Conservation (phyloP, 2,113 vertebrate species). For the Laterallus jamaicensis region DNA sequence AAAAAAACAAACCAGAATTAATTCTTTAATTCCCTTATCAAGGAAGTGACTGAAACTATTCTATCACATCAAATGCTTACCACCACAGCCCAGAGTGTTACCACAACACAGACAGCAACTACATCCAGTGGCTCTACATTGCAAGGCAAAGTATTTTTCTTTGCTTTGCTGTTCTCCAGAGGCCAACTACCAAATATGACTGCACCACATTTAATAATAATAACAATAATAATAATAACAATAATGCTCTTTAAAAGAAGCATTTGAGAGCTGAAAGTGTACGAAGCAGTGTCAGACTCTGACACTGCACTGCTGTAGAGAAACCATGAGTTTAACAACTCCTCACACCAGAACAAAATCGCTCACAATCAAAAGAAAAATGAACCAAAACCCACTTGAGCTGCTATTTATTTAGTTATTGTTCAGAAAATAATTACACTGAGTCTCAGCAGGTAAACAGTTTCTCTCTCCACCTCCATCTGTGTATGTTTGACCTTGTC, state of each 20-base stretch:
- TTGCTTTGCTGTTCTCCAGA: background rate
- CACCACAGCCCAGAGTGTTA: background rate
- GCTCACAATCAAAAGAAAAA: slow-evolving; percentile 66
- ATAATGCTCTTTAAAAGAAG: background rate
- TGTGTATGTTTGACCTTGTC: background rate
- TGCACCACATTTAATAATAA: background rate
- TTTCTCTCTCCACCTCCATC: background rate
- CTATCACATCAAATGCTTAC: background rate
- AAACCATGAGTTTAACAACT: slow-evolving; percentile 66
- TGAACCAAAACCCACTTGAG: background rate
- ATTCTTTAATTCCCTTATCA: background rate
- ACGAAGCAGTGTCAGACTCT: background rate
- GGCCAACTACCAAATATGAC: background rate
- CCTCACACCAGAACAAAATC: slow-evolving; percentile 73
- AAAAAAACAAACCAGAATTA: background rate
- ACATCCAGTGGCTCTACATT: background rate
- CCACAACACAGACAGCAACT: background rate
- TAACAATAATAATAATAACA: background rate
- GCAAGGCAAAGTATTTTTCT: background rate
- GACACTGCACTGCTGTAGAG: slow-evolving; percentile 42
- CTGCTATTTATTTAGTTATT: background rate
- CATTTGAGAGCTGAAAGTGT: background rate
- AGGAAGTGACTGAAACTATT: background rate
- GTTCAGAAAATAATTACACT: slow-evolving; percentile 23
- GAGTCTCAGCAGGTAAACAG: background rate